Conservation (phyloP, 2,113 vertebrate genomes). For the Theropithecus gelada region DNA sequence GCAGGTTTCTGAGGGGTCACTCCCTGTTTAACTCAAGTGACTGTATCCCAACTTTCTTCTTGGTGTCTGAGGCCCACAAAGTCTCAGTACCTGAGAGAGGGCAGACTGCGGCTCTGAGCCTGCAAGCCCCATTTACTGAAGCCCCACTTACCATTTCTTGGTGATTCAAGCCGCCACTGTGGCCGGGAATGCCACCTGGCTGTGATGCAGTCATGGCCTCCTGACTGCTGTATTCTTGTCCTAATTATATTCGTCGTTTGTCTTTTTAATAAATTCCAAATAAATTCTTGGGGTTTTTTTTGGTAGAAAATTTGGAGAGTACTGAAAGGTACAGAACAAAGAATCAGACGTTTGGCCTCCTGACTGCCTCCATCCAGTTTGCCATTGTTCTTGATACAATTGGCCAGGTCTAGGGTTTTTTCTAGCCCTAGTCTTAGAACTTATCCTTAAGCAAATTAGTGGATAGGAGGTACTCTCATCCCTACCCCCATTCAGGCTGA, state of each 20-base stretch:
- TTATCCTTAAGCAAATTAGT: background rate
- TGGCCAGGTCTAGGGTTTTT: background rate
- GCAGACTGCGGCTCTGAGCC: background rate
- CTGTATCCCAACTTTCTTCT: background rate
- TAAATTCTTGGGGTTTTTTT: background rate
- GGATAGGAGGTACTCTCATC: background rate
- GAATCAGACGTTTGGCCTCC: background rate
- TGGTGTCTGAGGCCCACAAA: background rate
- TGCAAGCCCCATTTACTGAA: background rate
- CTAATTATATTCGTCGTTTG: background rate
- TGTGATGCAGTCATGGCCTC: accelerated
- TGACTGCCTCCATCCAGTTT: background rate
- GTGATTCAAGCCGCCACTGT: accelerated
- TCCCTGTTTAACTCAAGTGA: background rate
- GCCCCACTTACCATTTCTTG: background rate
- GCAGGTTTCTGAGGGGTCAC: background rate
- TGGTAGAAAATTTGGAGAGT: background rate
- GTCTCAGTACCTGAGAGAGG: background rate
- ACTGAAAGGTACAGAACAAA: background rate
- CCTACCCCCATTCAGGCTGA: background rate
- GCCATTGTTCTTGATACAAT: background rate
- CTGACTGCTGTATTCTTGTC: too few relatives aligned
- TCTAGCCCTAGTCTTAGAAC: background rate
- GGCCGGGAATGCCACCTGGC: too few relatives aligned
- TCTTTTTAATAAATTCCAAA: background rate